Conservation (phyloP, 2,888 invertebrate species). For the Drosophila anomalata region DNA sequence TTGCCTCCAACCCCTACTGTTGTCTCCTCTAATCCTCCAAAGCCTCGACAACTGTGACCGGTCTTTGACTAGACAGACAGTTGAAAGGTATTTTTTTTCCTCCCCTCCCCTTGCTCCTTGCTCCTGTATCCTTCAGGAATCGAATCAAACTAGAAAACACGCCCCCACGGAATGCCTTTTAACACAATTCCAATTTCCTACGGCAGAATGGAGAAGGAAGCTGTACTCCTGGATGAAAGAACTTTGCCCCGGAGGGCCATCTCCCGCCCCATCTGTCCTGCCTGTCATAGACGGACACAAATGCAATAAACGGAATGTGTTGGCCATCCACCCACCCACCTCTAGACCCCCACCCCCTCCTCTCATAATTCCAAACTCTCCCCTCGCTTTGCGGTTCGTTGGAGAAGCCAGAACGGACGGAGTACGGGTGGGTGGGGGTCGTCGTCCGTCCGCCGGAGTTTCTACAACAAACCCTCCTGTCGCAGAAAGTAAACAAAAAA, state of each 20-base stretch:
- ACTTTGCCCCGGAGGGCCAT: constrained; percentile 12
- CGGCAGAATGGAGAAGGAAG: constrained; percentile 40
- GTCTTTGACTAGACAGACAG: constrained; percentile 26
- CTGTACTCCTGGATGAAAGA: constrained; percentile 52
- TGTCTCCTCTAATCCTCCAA: constrained; percentile 24
- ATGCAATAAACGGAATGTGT: constrained; percentile 63
- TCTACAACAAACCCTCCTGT: constrained; percentile 24
- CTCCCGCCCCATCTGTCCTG: constrained; percentile 19
- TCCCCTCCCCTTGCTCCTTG: neutral
- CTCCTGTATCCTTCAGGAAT: neutral
- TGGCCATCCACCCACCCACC: constrained; percentile 52
- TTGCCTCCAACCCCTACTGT: constrained; percentile 42
- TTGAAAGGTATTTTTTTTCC: constrained; percentile 12
- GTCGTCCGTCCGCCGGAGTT: neutral
- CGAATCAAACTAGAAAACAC: constrained; percentile 34
- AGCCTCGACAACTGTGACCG: constrained; percentile 36
- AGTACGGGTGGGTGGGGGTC: neutral
- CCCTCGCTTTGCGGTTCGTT: constrained; percentile 33
- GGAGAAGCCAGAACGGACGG: constrained; percentile 5
- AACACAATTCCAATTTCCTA: constrained; percentile 51
- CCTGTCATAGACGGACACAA: constrained; percentile 39
- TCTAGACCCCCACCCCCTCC: constrained; percentile 24
- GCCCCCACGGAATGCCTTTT: constrained; percentile 61
- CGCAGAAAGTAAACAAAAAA: constrained; percentile 39
- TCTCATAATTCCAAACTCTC: constrained; percentile 29